Percentiles rank a stretch among this genome's conserved stretches.
These are phyloP conservation scores for Acipenser ruthenus DNA, from an alignment of 2,797 vertebrate species.

Conservation along the genomic window DNA sequence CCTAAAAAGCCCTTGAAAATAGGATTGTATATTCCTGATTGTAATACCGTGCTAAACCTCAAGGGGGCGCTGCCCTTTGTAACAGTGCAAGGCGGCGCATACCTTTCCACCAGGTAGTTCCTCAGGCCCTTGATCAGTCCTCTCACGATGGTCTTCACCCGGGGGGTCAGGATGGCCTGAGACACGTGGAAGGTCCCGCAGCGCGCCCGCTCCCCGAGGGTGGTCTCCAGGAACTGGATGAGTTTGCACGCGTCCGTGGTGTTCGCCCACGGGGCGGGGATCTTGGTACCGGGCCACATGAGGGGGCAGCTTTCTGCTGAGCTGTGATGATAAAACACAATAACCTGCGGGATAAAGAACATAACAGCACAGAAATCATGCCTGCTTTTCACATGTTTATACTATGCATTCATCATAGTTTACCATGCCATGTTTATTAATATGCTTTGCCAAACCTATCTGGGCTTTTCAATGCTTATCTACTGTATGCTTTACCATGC, in stretches of 20 bases:
- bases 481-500: no score
- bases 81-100: slow-evolving; percentile 18
- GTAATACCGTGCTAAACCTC: no score
- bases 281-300: slow-evolving; percentile 89
- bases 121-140: slow-evolving; percentile 81
- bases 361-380: no score
- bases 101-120: slow-evolving; percentile 87
- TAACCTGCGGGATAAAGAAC: slow-evolving; percentile 59
- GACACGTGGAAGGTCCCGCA: slow-evolving; percentile 85
- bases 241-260: slow-evolving; percentile 84
- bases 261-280: slow-evolving; percentile 96
- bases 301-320: slow-evolving; percentile 57
- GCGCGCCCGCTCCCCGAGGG: slow-evolving; percentile 70
- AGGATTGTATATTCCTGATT: no score
- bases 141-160: slow-evolving; percentile 74
- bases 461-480: no score
- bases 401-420: no score
- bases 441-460: no score
- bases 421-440: no score
- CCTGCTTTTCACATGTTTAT: no score
- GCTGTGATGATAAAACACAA: slow-evolving; percentile 89
- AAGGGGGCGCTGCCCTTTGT: no score
- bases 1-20: no score
- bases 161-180: slow-evolving; percentile 91
- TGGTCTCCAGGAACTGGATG: slow-evolving; percentile 85